Evolutionary conservation across 2,113 vertebrate species (phyloP).

Genomic region (Elephantulus edwardii): DNA sequence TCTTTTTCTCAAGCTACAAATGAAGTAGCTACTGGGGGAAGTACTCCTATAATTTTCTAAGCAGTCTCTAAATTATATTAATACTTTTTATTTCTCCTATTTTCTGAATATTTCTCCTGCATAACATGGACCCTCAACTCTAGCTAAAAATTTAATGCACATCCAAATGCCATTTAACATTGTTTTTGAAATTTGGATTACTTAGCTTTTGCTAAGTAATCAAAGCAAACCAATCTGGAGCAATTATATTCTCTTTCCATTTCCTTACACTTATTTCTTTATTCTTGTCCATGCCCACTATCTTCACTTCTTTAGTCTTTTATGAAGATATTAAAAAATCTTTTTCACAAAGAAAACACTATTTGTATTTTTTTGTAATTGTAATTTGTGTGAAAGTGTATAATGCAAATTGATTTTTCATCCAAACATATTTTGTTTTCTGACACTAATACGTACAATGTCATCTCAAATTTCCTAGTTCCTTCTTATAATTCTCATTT

Average conservation of each 20-base stretch:
- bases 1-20: constrained; percentile 67
- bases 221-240: neutral
- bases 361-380: too few species aligned
- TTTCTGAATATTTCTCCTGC: constrained; percentile 7
- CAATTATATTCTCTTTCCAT: fast-evolving
- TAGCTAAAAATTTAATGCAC: neutral
- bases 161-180: neutral
- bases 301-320: neutral
- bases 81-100: neutral
- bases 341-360: neutral
- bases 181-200: constrained; percentile 15
- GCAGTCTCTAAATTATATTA: constrained; percentile 14
- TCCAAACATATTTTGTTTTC: too few species aligned
- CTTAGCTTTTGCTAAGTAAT: neutral
- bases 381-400: too few species aligned
- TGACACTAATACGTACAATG: too few species aligned
- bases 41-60: constrained; percentile 1
- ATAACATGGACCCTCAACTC: neutral
- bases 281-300: neutral
- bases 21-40: constrained; percentile 34
- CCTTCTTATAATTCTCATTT: too few species aligned
- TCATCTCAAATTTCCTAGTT: too few species aligned
- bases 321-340: neutral
- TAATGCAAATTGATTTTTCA: too few species aligned
- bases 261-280: neutral